Evolutionary conservation across 1,140 invertebrate genomes (phyloP).

Genomic region (Batillaria attramentaria): DNA sequence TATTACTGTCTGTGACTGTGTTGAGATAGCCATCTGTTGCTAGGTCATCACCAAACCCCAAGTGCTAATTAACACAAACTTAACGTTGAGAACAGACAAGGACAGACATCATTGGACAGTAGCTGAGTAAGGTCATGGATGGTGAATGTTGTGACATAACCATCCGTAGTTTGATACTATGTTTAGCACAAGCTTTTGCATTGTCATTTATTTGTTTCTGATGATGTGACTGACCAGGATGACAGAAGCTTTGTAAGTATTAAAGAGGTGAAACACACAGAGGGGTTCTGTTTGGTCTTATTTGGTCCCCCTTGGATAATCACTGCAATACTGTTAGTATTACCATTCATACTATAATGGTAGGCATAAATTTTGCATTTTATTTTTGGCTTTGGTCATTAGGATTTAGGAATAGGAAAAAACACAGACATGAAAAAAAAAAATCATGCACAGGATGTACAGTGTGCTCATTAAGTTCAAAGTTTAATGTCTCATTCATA

Average conservation of each 20-base stretch:
- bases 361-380: no score
- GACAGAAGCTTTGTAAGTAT: constrained; percentile 17
- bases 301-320: no score
- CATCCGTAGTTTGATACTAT: neutral
- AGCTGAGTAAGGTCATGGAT: neutral
- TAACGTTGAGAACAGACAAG: neutral
- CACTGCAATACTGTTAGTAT: no score
- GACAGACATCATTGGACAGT: neutral
- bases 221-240: constrained; percentile 11
- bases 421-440: no score
- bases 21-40: no score
- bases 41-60: neutral
- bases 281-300: neutral
- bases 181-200: neutral
- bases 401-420: no score
- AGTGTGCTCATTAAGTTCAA: no score
- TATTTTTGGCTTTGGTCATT: no score
- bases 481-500: no score
- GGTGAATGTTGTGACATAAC: neutral
- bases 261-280: neutral
- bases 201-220: neutral
- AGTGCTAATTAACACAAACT: neutral
- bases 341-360: no score
- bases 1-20: no score
- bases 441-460: no score